Base-by-base conservation (phyloP, 2,888 invertebrate genomes). In the Hirtodrosophila histrioides region DNA sequence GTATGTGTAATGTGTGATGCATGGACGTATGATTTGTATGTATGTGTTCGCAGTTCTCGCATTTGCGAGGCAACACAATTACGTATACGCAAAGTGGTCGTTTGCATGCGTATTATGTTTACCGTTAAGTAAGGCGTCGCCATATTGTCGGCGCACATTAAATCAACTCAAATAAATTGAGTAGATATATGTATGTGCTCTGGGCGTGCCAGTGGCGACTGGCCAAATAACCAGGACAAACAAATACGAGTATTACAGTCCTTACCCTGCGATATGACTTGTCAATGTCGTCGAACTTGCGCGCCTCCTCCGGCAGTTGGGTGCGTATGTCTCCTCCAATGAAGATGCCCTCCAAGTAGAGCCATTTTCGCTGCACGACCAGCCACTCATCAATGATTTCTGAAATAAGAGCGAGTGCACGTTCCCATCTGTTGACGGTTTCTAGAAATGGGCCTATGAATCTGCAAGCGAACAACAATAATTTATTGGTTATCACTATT, bases 301-400 rank as follows among this genome's bases (percentile, higher is more conserved):
- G 95, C 0, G 97, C 97, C 89, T 97, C 97, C 1, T 97, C 97
- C 0, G 97, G 97, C 53, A 98, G 92, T 88, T 98, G 97, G 0
- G 94, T 92, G 49, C 97, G 93, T 73, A 98, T 97, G 88, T 98
- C 98, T 4, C 97, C 97, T 0, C 96, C 97, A 0, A 97, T 95
- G 90, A 98, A 98, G 68, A 98, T 97, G 0, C 97, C 97, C 89
- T 98, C 98, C 71, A 98, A 92, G 89, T 98, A 97, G 72, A 97
- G 93, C 98, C 98, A 98, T 90, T 97, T 97, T 61, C 95, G 93
- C 90, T 98, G 98, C 3, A 96, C 95, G 3, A 94, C 93, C 89
- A 96, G 92, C 98, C 98, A 98, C 74, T 95, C 95, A 64, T 97
- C 97, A 2, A 98, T 94, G 5, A 97, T 96, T 91, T 97, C 97